Evolutionary conservation across 2,888 invertebrate genomes (phyloP).

Genomic region (Limnephilus lunatus): DNA sequence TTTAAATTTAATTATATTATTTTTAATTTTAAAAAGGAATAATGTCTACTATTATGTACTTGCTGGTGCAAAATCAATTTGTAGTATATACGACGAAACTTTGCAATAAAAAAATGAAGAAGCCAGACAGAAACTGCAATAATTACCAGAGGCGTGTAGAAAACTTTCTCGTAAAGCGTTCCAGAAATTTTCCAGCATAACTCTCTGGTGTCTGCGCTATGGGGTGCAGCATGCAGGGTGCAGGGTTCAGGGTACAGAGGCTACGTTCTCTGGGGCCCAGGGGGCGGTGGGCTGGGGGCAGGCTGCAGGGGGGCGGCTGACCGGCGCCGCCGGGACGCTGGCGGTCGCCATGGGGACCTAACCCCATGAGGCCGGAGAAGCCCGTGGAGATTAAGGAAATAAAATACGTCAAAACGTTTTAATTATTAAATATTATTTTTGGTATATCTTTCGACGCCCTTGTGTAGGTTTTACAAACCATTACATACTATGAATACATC

Average conservation of each 20-base stretch:
- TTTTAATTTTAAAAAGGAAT: too few species aligned
- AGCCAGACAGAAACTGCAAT: background rate
- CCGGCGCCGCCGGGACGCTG: conserved; percentile 47
- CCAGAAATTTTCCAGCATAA: background rate
- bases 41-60: too few species aligned
- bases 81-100: background rate
- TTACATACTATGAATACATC: too few species aligned
- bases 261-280: conserved; percentile 2
- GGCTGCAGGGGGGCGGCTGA: background rate
- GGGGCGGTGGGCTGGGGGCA: background rate
- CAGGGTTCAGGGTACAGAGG: background rate
- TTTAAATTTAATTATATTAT: too few species aligned
- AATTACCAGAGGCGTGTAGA: background rate
- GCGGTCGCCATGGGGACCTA: conserved; percentile 57
- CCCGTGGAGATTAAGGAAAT: conserved; percentile 20
- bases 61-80: too few species aligned
- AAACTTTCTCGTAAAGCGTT: background rate
- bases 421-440: background rate
- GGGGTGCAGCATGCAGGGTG: background rate
- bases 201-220: background rate
- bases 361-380: conserved; percentile 34
- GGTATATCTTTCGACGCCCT: too few species aligned
- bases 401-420: conserved; percentile 13
- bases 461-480: too few species aligned
- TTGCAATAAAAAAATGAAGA: background rate